These are phyloP conservation scores for Cyprinus carpio DNA, from an alignment of 2,113 vertebrate species.

Conservation along the genomic window DNA sequence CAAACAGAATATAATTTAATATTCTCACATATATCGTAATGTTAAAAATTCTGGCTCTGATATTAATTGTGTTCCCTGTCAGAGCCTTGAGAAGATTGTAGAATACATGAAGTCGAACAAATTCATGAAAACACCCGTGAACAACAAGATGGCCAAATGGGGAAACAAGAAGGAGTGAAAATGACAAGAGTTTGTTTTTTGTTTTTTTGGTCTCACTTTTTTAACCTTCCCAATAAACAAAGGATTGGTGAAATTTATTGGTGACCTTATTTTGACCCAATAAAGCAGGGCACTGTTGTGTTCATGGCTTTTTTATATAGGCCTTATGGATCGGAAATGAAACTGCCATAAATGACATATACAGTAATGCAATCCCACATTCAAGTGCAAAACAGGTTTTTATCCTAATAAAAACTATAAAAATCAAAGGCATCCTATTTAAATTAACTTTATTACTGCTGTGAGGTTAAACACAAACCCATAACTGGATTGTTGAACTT, in stretches of 20 bases:
- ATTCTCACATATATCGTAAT: background rate
- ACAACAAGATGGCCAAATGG: conserved; percentile 80
- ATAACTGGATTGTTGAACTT: background rate
- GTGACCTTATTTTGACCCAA: background rate
- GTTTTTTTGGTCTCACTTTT: background rate
- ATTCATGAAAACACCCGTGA: conserved; percentile 74
- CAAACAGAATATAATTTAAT: background rate
- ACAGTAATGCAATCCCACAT: background rate
- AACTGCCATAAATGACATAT: background rate
- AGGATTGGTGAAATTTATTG: no score
- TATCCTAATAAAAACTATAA: background rate
- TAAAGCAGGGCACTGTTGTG: background rate
- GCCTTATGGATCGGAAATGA: background rate
- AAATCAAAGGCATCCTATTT: background rate
- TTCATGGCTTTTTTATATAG: background rate
- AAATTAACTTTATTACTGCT: background rate
- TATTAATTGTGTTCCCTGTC: conserved; percentile 10
- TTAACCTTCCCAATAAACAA: background rate
- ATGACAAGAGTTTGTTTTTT: background rate
- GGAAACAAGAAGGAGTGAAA: conserved; percentile 71
- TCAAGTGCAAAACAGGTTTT: background rate
- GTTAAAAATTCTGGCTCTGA: background rate
- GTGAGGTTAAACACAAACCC: background rate
- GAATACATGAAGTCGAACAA: conserved; percentile 83
- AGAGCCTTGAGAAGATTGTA: conserved; percentile 88